These are phyloP conservation scores for Tetranychus cinnabarinus DNA, from an alignment of 1,140 invertebrate genomes.

Conservation along the genomic window DNA sequence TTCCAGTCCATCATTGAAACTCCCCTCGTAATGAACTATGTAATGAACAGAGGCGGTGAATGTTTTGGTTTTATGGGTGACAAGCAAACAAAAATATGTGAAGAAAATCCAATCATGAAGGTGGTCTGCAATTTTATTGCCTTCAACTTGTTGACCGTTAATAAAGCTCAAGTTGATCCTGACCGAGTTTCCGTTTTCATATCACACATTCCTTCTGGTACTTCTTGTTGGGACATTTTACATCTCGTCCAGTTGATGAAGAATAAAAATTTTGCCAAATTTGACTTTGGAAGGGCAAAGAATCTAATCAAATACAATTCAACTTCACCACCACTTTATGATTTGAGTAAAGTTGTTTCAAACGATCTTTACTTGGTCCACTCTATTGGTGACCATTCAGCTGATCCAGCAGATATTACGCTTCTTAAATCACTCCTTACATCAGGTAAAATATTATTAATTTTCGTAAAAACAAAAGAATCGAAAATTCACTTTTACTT, in stretches of 20 bases:
- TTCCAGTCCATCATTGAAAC: not conserved
- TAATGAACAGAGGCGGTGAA: not conserved
- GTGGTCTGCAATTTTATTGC: not conserved
- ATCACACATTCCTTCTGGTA: not conserved
- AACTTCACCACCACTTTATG: no score
- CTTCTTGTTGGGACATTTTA: not conserved
- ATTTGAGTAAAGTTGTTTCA: no score
- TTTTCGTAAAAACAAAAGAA: no score
- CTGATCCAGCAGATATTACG: no score
- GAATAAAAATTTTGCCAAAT: not conserved
- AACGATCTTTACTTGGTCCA: no score
- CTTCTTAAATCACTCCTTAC: no score
- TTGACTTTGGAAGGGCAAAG: not conserved
- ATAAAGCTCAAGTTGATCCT: not conserved
- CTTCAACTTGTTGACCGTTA: not conserved
- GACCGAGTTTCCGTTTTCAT: not conserved
- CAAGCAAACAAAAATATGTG: not conserved
- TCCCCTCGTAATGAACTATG: not conserved
- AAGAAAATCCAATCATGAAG: not conserved
- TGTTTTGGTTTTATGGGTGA: not conserved
- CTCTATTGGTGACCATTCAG: no score
- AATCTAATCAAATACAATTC: not conserved
- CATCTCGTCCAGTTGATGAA: not conserved
- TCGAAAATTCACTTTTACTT: no score
- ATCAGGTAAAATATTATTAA: no score